Evolutionary conservation across 2,888 invertebrate genomes (phyloP).

Genomic region (Melanostoma mellinum): DNA sequence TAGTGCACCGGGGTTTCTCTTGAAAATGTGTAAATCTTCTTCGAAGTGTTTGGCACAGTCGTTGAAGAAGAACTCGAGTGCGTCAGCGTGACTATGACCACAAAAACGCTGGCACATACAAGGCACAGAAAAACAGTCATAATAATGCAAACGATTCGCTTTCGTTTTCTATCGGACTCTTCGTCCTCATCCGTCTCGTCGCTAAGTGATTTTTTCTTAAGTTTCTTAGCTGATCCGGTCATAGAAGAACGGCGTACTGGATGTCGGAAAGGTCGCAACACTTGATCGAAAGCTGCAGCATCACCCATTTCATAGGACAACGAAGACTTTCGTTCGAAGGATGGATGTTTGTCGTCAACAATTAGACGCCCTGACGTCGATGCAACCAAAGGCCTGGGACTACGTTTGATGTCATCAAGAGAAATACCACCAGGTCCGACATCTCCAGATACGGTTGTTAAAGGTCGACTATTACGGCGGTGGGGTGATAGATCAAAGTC

Average conservation of each 20-base stretch:
- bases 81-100: conserved; percentile 90
- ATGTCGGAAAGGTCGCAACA: conserved; percentile 80
- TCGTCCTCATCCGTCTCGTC: conserved; percentile 83
- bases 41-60: conserved; percentile 85
- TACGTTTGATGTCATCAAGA: conserved; percentile 81
- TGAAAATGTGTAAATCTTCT: conserved; percentile 86
- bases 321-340: conserved; percentile 81
- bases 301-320: conserved; percentile 80
- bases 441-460: conserved; percentile 75
- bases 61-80: conserved; percentile 85
- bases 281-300: conserved; percentile 81
- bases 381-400: conserved; percentile 79
- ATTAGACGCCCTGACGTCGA: conserved; percentile 78
- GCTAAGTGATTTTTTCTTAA: conserved; percentile 81
- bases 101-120: conserved; percentile 88
- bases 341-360: conserved; percentile 80
- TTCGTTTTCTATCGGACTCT: conserved; percentile 86
- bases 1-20: conserved; percentile 82
- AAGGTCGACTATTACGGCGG: conserved; percentile 81
- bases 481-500: conserved; percentile 82
- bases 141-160: conserved; percentile 87
- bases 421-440: conserved; percentile 76
- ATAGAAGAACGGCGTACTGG: conserved; percentile 79
- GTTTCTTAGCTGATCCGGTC: conserved; percentile 78
- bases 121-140: conserved; percentile 89